Conservation (phyloP, 2,888 invertebrate species). For the Eupithecia subfuscata region DNA sequence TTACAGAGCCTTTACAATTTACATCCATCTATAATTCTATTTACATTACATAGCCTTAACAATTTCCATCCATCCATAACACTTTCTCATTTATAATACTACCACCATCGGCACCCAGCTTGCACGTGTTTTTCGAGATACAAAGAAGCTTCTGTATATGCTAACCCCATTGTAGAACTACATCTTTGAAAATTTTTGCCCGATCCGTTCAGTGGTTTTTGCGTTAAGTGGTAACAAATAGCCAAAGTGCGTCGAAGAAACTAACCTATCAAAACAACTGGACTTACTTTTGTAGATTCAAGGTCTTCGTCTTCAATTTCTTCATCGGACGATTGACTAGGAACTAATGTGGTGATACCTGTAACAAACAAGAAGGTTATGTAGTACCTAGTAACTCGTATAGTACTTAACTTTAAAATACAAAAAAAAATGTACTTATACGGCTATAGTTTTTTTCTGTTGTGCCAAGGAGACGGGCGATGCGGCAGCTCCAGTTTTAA, state of each 20-base stretch:
- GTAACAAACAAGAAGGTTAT: constrained; percentile 23
- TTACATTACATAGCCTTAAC: no score
- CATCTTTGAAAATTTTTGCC: background rate
- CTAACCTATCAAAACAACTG: background rate
- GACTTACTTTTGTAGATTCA: constrained; percentile 62
- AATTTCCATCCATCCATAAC: no score
- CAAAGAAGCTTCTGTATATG: background rate
- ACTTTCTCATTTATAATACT: no score
- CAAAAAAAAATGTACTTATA: no score
- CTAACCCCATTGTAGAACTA: background rate
- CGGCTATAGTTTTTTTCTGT: no score
- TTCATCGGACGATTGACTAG: constrained; percentile 60
- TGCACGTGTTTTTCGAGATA: background rate
- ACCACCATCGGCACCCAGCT: background rate
- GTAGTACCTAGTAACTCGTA: background rate
- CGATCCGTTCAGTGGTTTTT: background rate
- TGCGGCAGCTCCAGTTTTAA: no score
- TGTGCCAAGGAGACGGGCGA: no score
- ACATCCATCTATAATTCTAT: no score
- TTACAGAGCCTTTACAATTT: no score
- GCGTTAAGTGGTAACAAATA: background rate
- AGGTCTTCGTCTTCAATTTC: constrained; percentile 70
- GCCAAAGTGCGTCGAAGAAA: background rate
- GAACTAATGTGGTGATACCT: constrained; percentile 58
- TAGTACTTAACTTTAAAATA: no score